Base-by-base conservation (phyloP, 53 echinoderm and acorn worm species). In the Patiria pectinifera region DNA sequence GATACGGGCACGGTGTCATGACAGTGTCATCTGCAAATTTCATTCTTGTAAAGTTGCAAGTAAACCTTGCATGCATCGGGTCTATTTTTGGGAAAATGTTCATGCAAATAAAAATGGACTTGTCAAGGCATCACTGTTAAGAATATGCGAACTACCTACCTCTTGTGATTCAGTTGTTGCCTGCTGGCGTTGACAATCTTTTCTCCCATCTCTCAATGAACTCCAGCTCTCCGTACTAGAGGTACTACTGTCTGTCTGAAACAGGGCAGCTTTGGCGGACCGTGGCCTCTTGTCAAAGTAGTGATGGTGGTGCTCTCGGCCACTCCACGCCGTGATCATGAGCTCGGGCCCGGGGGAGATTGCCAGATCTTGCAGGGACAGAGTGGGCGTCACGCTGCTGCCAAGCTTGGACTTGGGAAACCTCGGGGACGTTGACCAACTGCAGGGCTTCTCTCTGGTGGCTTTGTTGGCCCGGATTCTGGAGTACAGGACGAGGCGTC, bases 351-450 rank as follows among this genome's bases (percentile, higher is more conserved):
- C 96, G 15, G 97, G 95, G 6, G 93, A 91, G 19, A 96, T 91
- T 1, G 93, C 85, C 75, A 97, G 82, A 8, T 95, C 95, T 69
- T 94, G 89, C 45, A 97, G 69, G 10, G 93, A 92, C 9, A 96
- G 59, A 19, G 95, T 93, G 2, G 97, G 97, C 0, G 96, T 86
- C 12, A 94, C 94, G 86, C 96, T 97, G 53, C 95, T 91, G 13
- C 93, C 96, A 11, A 97, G 83, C 26, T 91, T 96, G 58, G 97
- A 95, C 83, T 82, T 86, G 23, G 96, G 97, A 53, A 96, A 97
- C 59, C 95, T 91, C 69, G 95, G 94, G 12, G 96, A 87, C 21
- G 92, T 93, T 21, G 96, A 76, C 97, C 97, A 97, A 19, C 93
- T 86, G 23, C 71, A 84, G 26, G 89, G 66, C 77, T 78, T 92